Percentiles rank a stretch among this genome's conserved stretches.
Conservation (phyloP, 1,140 invertebrate genomes). For the Lasaia peninsularis region DNA sequence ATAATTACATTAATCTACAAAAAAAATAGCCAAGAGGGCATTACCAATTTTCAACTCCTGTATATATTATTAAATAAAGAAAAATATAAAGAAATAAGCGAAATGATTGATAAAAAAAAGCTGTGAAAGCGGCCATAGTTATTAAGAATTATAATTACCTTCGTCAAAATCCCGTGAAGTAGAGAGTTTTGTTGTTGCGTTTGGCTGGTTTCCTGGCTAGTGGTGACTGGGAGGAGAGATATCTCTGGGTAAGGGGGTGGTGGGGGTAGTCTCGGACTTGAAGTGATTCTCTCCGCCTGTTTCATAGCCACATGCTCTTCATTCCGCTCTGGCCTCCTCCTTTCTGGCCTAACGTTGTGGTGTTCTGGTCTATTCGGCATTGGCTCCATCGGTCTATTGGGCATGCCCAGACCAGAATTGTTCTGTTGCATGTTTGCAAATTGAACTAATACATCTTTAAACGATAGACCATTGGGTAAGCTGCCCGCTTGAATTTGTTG, state of each 20-base stretch:
- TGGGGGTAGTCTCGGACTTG: conserved; percentile 66
- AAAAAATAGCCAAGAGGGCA: conserved; percentile 11
- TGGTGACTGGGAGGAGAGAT: conserved; percentile 83
- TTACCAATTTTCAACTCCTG: neutral
- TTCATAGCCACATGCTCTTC: conserved; percentile 44
- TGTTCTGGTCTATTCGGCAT: conserved; percentile 47
- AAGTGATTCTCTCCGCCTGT: conserved; percentile 46
- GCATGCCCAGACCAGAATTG: conserved; percentile 43
- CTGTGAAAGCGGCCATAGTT: neutral
- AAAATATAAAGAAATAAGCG: conserved; percentile 15
- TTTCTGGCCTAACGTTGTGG: conserved; percentile 43
- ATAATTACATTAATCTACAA: conserved; percentile 10
- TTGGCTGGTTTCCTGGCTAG: conserved; percentile 51
- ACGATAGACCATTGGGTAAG: conserved; percentile 77
- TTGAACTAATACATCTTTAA: conserved; percentile 87
- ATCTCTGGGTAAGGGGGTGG: conserved; percentile 87
- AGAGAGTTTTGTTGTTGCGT: conserved; percentile 80
- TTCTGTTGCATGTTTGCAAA: conserved; percentile 81
- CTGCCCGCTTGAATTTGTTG: conserved; percentile 58
- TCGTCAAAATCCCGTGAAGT: conserved; percentile 86
- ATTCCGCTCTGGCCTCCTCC: conserved; percentile 31
- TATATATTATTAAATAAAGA: neutral
- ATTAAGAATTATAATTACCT: conserved; percentile 59
- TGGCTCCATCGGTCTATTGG: conserved; percentile 43
- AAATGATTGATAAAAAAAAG: conserved; percentile 18